Conservation (phyloP, 2,797 vertebrate species). For the Tiaroga cobitis region DNA sequence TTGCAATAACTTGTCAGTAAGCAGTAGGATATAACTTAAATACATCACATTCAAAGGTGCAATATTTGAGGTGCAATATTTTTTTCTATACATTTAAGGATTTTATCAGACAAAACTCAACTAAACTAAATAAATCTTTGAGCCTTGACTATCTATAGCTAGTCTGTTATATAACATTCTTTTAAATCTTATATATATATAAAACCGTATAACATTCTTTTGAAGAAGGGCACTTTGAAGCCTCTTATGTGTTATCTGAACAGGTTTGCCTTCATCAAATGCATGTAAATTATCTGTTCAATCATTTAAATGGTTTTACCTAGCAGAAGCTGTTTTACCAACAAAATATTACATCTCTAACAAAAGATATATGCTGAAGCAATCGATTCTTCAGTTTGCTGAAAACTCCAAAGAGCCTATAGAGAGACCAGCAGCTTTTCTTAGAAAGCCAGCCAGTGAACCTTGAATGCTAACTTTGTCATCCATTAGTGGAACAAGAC, state of each 20-base stretch:
- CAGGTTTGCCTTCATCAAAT: slow-evolving; percentile 42
- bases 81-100: background rate
- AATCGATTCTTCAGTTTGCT: background rate
- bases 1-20: slow-evolving; percentile 35
- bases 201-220: background rate
- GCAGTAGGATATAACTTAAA: background rate
- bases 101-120: background rate
- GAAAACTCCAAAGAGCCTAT: background rate
- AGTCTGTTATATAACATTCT: background rate
- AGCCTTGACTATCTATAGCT: background rate
- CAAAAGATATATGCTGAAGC: background rate
- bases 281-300: slow-evolving; percentile 1
- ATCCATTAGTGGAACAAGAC: slow-evolving; percentile 33
- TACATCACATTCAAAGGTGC: background rate
- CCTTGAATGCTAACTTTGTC: slow-evolving; percentile 20
- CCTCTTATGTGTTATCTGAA: background rate
- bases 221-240: slow-evolving; percentile 3
- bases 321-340: slow-evolving; percentile 17
- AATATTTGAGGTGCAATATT: slow-evolving; percentile 8
- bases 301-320: background rate
- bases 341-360: slow-evolving; percentile 2
- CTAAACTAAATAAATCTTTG: background rate
- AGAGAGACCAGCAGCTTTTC: background rate
- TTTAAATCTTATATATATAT: too few relatives aligned
- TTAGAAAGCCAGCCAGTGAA: slow-evolving; percentile 11